phyloP scores from a whole-genome alignment of 2,113 vertebrate species.

The Trachemys scripta region DNA sequence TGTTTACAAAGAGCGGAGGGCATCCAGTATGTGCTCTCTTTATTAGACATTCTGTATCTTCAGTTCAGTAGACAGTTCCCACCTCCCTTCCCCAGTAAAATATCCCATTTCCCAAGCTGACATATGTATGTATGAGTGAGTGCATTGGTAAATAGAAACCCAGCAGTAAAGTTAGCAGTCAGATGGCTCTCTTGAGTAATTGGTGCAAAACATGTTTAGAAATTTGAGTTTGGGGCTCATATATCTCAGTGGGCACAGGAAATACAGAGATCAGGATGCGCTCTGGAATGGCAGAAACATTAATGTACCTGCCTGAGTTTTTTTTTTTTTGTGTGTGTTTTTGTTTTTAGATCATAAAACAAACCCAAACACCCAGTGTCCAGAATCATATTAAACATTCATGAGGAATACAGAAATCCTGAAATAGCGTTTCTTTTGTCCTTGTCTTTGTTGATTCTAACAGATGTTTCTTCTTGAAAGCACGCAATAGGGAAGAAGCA shows the following conservation, averaged over 20 bases:
- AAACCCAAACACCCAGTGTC: accelerated
- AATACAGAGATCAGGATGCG: background rate
- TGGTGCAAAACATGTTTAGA: background rate
- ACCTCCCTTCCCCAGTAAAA: background rate
- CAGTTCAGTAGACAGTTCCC: background rate
- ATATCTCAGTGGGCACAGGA: background rate
- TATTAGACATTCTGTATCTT: background rate
- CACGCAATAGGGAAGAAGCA: accelerated
- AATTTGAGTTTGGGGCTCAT: background rate
- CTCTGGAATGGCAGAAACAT: background rate
- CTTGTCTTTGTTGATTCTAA: background rate
- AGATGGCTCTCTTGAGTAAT: background rate
- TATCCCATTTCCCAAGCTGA: background rate
- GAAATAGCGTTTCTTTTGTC: background rate
- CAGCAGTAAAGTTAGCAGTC: background rate
- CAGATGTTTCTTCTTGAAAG: background rate
- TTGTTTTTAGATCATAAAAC: background rate
- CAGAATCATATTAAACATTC: accelerated
- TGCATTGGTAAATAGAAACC: background rate
- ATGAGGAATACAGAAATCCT: background rate
- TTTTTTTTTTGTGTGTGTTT: background rate
- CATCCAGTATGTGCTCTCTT: background rate
- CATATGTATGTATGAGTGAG: background rate
- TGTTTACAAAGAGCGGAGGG: background rate
- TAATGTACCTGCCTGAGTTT: background rate